Percentiles rank a stretch among this genome's conserved stretches.
Evolutionary conservation across 2,797 vertebrate genomes (phyloP).

Genomic region (Myotis planiceps): DNA sequence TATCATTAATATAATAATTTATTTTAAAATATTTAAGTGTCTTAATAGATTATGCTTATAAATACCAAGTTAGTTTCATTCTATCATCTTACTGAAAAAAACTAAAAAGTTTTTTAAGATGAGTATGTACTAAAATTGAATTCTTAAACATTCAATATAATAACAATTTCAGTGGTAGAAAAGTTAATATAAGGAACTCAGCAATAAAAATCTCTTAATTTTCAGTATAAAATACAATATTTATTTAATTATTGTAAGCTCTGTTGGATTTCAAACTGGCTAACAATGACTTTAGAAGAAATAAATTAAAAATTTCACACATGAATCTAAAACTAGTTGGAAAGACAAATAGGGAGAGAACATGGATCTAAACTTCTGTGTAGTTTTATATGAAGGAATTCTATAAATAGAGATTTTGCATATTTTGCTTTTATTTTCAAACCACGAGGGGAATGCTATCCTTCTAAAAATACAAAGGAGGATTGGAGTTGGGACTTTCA

Average conservation of each 20-base stretch:
- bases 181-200: background rate
- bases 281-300: background rate
- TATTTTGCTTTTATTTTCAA: background rate
- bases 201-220: background rate
- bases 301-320: background rate
- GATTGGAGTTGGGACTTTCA: background rate
- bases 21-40: background rate
- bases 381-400: background rate
- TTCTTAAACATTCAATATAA: background rate
- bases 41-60: background rate
- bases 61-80: background rate
- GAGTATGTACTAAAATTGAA: background rate
- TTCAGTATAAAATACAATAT: background rate
- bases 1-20: conserved; percentile 2
- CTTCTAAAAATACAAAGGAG: background rate
- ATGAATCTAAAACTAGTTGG: background rate
- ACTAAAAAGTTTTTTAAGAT: background rate
- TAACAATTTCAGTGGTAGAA: background rate
- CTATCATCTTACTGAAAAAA: background rate
- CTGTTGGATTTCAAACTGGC: background rate
- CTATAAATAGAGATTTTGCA: background rate
- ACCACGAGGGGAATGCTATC: background rate
- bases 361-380: background rate
- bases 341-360: background rate
- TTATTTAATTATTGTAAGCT: background rate